Percentiles rank a stretch among this genome's conserved stretches.
phyloP scores from a whole-genome alignment of 2,888 invertebrate species.

The Ichneumoninae sp. region DNA sequence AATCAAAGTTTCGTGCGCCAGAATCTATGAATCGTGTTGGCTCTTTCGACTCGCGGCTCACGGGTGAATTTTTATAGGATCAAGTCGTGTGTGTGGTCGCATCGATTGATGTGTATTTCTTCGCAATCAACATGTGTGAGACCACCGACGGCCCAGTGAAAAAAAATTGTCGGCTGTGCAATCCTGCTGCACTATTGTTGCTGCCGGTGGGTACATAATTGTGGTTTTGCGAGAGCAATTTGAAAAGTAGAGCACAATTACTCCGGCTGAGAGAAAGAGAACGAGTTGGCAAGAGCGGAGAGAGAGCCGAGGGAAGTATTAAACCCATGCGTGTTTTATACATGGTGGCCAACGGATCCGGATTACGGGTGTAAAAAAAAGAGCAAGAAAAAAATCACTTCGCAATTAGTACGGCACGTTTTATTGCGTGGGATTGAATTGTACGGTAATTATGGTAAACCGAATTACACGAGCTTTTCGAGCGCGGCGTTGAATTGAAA shows the following conservation, averaged over 20 bases:
- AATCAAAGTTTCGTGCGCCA: not conserved
- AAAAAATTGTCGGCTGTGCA: not conserved
- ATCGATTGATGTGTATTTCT: not conserved
- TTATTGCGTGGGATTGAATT: constrained; percentile 13
- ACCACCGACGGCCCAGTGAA: not conserved
- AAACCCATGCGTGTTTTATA: constrained; percentile 9
- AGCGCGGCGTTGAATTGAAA: not conserved
- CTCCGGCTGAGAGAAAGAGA: constrained; percentile 7
- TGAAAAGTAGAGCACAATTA: constrained; percentile 40
- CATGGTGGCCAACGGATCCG: not conserved
- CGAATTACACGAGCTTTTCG: not conserved
- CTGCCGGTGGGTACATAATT: not conserved
- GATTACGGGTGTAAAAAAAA: constrained; percentile 7
- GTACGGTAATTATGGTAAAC: not conserved
- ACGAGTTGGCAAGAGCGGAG: not conserved
- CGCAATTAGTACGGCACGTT: not conserved
- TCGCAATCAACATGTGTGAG: not conserved
- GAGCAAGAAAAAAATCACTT: not conserved
- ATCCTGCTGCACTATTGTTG: not conserved
- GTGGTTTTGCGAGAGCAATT: constrained; percentile 17
- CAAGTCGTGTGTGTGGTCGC: not conserved
- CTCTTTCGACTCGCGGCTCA: not conserved
- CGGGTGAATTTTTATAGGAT: not conserved
- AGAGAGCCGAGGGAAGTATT: constrained; percentile 9
- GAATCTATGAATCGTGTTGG: not conserved